Base-by-base conservation (phyloP, 1,140 invertebrate genomes). In the Leptonema lineaticorne region DNA sequence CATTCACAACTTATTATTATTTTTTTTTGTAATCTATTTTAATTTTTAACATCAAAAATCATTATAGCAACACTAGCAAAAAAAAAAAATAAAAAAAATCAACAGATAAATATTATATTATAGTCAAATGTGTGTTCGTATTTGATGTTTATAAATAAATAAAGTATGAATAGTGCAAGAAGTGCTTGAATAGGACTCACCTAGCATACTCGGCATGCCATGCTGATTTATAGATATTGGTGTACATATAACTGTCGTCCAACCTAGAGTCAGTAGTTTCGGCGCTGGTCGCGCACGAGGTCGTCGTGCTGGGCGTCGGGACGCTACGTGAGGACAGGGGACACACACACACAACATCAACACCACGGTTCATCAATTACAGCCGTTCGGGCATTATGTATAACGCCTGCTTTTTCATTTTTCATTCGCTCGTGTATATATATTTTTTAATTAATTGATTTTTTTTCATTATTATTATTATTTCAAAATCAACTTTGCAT, bases 201-300 rank as follows among this genome's bases (percentile, higher is more conserved):
- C 85, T 80, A 73, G 80, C 79, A 78, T 82, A 86, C 77, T 86
- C 85, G 73, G 80, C 79, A 76, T 83, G 85, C 86, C 85, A 87
- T 78, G 85, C 82, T 74, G 84, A 81, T 80, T 81, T 60, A 68
- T 59, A 69, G 48, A 63, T 64, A 65, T 72, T 69, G 68, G 71
- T 72, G 71, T 67, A 69, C 53, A 69, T 69, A 63, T 60, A 69
- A 63, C 63, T 66, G 66, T 41, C 57, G 57, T 67, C 71, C 58
- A 65, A 64, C 53, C 79, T 78, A 72, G 80, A 81, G 69, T 80
- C 79, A 73, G 77, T 75, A 73, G 75, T 75, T 73, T 76, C 75
- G 76, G 76, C 78, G 76, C 76, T 68, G 66, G 60, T 50, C 48
- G 48, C 66, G 50, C 70, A 69, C 33, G 75, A 72, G 16, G 73